Percentiles rank a stretch among this genome's conserved stretches.
These are phyloP conservation scores for Cataglyphis altisquamis DNA, from an alignment of 2,888 invertebrate species.

Conservation along the genomic window DNA sequence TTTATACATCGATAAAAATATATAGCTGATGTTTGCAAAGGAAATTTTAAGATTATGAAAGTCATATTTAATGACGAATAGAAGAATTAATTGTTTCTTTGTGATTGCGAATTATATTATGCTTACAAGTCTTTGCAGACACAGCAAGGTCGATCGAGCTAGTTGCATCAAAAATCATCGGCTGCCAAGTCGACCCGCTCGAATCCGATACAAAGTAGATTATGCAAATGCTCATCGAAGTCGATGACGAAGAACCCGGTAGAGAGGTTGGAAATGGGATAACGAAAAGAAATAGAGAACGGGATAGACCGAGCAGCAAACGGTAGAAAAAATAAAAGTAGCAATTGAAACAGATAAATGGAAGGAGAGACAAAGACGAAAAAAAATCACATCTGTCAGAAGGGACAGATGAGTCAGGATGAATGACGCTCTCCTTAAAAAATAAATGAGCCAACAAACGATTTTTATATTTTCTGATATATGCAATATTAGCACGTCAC, in stretches of 20 bases:
- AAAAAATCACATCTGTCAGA: conserved; percentile 57
- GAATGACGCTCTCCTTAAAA: conserved; percentile 53
- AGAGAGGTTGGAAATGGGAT: conserved; percentile 16
- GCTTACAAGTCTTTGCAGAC: conserved; percentile 62
- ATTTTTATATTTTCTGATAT: conserved; percentile 37
- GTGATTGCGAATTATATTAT: not conserved
- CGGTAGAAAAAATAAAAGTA: conserved; percentile 31
- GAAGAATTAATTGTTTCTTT: not conserved
- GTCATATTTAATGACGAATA: not conserved
- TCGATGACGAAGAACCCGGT: conserved; percentile 57
- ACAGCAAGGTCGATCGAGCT: conserved; percentile 72
- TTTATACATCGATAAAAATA: not conserved
- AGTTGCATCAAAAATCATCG: conserved; percentile 72
- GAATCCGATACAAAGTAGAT: conserved; percentile 76
- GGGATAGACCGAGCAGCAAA: conserved; percentile 15
- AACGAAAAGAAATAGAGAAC: conserved; percentile 43
- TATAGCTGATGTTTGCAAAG: not conserved
- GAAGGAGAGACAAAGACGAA: conserved; percentile 20
- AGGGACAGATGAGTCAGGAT: conserved; percentile 43
- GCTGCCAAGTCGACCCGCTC: conserved; percentile 62
- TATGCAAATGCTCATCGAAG: conserved; percentile 73
- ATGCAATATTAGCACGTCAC: not conserved
- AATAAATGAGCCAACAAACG: conserved; percentile 63
- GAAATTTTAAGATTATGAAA: conserved; percentile 4
- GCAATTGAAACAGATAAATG: conserved; percentile 15